Base-by-base conservation (phyloP, 2,888 invertebrate genomes). In the Leptothorax acervorum region DNA sequence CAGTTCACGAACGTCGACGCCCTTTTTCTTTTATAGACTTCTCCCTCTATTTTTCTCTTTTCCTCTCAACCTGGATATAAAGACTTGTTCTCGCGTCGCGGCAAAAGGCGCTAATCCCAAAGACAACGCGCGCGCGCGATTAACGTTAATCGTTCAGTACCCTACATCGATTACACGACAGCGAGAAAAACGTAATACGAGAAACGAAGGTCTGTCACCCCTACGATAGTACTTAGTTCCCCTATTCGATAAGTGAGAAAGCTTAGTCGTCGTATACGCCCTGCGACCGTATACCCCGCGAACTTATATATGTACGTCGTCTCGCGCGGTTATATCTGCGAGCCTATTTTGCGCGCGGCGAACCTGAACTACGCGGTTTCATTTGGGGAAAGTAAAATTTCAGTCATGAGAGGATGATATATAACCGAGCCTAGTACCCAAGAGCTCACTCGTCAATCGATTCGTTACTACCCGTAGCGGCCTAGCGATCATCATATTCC, bases 321-420 rank as follows among this genome's bases (percentile, higher is more conserved):
- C 48, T 68, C 68, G 57, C 78, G n/a, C 78, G n/a, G n/a, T 31
- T 45, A 57, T 45, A 45, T 68, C 28, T 31, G 42, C 66, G 68
- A 68, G 68, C 57, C 68, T 45, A 23, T 55, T 48, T 57, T 9
- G 57, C 55, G 65, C 65, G 65, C 6, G 65, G 70, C 78, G 76
- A 81, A 74, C 42, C 63, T 51, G 42, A 57, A 70, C n/a, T 68
- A 48, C 39, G 28, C 62, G 81, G 2, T 28, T 73, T 42, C 23
- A 63, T 42, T 53, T 23, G 63, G 23, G 23, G 63, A 82, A 82
- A 65, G 63, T 82, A 74, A 78, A 78, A 78, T 76, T 75, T 82
- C 76, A 82, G 74, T 82, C 82, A 23, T 53, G 53, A 76, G 78
- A 82, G 42, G 65, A 78, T 82, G 78, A 82, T 82, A 65, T 65